These are phyloP conservation scores for Aphrocallistes beatrix DNA, from an alignment of 37 sponge, comb jelly and placozoan species.

Conservation along the genomic window DNA sequence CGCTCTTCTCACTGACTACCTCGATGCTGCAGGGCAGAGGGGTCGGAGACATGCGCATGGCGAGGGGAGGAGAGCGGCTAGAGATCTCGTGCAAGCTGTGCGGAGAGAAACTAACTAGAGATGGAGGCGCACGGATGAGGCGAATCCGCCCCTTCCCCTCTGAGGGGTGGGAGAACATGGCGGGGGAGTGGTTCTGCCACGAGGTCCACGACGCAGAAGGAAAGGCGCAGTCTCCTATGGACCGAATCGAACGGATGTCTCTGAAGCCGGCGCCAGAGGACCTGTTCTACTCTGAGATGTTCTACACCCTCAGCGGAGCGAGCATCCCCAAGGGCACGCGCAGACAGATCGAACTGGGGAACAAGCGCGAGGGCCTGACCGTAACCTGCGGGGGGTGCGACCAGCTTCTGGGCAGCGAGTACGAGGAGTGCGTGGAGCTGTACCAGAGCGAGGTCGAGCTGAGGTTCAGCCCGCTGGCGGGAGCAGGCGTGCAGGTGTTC, in stretches of 20 bases:
- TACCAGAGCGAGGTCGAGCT: background rate
- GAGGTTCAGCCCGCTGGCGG: background rate
- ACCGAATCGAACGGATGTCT: background rate
- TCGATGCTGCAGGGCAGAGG: background rate
- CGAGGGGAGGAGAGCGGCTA: background rate
- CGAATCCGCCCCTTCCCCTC: background rate
- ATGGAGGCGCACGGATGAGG: background rate
- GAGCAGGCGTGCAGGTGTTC: background rate
- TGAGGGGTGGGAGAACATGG: constrained; percentile 5
- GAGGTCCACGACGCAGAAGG: background rate
- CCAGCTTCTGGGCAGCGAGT: background rate
- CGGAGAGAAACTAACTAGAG: background rate
- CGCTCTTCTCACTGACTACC: background rate
- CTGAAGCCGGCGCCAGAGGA: background rate
- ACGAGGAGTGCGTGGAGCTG: background rate
- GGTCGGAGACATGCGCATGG: background rate
- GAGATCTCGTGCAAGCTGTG: background rate
- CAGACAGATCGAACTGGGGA: background rate
- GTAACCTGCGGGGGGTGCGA: background rate
- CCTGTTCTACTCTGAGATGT: constrained; percentile 11
- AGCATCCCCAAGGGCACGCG: background rate
- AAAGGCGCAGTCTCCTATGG: background rate
- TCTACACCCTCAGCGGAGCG: background rate
- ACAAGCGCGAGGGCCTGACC: background rate
- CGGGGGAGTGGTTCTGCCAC: constrained; percentile 18